Evolutionary conservation across 1,140 invertebrate genomes (phyloP).

Genomic region (Conus betulinus): DNA sequence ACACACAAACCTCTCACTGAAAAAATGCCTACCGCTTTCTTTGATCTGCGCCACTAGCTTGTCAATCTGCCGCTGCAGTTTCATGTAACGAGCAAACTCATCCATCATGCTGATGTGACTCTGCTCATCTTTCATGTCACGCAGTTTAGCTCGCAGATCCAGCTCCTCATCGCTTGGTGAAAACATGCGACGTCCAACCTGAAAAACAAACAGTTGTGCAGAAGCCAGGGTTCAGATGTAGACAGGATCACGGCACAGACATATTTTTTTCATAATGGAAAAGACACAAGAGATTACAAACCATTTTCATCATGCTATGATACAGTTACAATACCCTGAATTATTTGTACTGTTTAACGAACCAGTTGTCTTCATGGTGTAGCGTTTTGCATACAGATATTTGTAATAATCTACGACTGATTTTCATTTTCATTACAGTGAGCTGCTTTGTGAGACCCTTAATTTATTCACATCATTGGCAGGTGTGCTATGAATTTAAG

Average conservation of each 20-base stretch:
- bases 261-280: background rate
- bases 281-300: background rate
- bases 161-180: constrained; percentile 57
- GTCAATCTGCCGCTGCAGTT: constrained; percentile 62
- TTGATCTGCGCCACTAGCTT: constrained; percentile 56
- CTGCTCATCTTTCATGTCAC: constrained; percentile 60
- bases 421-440: no score
- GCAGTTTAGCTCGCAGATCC: constrained; percentile 54
- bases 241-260: background rate
- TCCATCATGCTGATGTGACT: constrained; percentile 59
- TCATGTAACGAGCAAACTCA: constrained; percentile 63
- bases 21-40: constrained; percentile 45
- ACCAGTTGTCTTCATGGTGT: no score
- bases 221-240: background rate
- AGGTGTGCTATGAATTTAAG: no score
- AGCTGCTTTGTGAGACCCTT: no score
- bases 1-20: no score
- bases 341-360: no score
- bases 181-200: constrained; percentile 56
- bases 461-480: no score
- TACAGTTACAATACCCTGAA: no score
- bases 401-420: no score
- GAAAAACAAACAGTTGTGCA: constrained; percentile 19
- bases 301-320: background rate
- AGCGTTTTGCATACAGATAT: no score